These are phyloP conservation scores for Cyprinella venusta DNA, from an alignment of 2,797 vertebrate species.

Conservation along the genomic window DNA sequence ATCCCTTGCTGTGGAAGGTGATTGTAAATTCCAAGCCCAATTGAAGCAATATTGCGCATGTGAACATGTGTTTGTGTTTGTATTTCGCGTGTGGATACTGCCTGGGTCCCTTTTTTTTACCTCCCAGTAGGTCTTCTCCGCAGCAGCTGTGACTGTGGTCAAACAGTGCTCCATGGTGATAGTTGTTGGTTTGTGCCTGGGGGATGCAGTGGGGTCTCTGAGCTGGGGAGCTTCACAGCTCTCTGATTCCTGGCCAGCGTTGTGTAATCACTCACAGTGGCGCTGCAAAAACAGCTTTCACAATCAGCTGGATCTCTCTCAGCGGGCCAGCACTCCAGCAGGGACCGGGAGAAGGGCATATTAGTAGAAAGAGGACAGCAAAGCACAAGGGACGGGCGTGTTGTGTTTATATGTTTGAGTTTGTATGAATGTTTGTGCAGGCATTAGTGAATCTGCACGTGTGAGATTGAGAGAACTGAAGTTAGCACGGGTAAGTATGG, in stretches of 20 bases:
- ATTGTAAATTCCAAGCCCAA: conserved; percentile 31
- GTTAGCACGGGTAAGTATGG: not conserved
- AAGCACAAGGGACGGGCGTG: conserved; percentile 40
- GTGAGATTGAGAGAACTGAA: conserved; percentile 3
- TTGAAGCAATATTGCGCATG: conserved; percentile 39
- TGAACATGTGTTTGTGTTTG: conserved; percentile 40
- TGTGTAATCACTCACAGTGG: conserved; percentile 76
- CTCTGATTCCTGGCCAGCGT: conserved; percentile 73
- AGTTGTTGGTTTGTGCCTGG: conserved; percentile 33
- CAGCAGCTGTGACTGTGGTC: conserved; percentile 45
- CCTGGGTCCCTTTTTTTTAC: conserved; percentile 25
- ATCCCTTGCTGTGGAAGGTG: not conserved
- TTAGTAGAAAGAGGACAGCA: conserved; percentile 66
- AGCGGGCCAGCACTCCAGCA: conserved; percentile 71
- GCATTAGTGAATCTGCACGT: conserved; percentile 74
- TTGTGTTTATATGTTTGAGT: conserved; percentile 54
- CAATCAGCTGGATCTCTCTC: conserved; percentile 78
- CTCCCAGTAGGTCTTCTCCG: conserved; percentile 27
- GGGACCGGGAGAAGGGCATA: conserved; percentile 49
- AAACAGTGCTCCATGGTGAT: conserved; percentile 40
- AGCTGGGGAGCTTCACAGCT: conserved; percentile 53
- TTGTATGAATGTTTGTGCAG: conserved; percentile 71
- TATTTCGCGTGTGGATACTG: conserved; percentile 30
- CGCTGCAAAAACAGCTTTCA: conserved; percentile 81
- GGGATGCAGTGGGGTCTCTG: conserved; percentile 42